Conservation (phyloP, 2,888 invertebrate genomes). For the Drosophila koepferae region DNA sequence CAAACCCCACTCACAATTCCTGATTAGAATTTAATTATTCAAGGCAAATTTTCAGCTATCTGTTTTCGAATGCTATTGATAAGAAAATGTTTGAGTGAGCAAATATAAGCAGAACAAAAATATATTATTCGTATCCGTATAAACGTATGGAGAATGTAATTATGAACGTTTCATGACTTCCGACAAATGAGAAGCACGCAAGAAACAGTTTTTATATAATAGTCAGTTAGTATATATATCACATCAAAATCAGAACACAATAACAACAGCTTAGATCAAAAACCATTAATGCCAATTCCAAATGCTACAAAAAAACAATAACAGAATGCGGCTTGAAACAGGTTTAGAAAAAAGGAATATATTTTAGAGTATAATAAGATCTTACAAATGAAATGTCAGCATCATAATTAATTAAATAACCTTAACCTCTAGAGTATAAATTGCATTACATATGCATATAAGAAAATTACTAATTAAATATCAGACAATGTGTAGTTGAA, state of each 20-base stretch:
- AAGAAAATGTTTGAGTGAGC: not conserved
- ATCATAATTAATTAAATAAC: not conserved
- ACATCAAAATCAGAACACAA: constrained; percentile 3
- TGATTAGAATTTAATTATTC: not conserved
- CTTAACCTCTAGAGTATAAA: not conserved
- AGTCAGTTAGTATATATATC: constrained; percentile 23
- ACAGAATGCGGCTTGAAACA: not conserved
- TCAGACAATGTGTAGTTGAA: not conserved
- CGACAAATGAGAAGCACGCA: constrained; percentile 15
- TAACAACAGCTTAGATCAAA: constrained; percentile 15
- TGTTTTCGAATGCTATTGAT: not conserved
- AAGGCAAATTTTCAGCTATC: not conserved
- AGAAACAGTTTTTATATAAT: constrained; percentile 10
- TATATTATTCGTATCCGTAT: not conserved
- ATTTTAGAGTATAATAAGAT: not conserved
- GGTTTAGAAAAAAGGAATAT: not conserved
- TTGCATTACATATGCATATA: not conserved
- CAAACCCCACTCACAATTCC: not conserved
- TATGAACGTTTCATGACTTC: not conserved
- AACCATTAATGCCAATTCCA: constrained; percentile 8
- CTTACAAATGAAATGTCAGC: constrained; percentile 6
- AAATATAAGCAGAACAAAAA: not conserved
- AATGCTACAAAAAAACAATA: not conserved
- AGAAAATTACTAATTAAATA: not conserved
- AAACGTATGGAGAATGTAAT: not conserved